phyloP scores from a whole-genome alignment of 2,888 invertebrate genomes.

The Anorthoa munda region DNA sequence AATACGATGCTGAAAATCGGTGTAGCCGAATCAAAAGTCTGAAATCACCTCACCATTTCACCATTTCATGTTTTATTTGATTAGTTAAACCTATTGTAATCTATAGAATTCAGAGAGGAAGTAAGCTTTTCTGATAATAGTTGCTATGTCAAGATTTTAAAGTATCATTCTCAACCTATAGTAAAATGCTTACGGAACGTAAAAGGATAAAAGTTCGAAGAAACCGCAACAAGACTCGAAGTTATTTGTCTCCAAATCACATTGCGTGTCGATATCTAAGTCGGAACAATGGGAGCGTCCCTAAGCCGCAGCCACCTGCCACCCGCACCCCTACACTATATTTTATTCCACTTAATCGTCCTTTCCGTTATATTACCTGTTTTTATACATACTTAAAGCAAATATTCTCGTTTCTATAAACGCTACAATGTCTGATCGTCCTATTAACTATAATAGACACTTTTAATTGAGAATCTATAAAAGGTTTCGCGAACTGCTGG shows the following conservation, averaged over 20 bases:
- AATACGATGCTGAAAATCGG: not conserved
- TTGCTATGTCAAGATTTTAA: not conserved
- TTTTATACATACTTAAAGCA: conserved; percentile 89
- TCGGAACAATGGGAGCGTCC: conserved; percentile 70
- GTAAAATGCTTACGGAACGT: not conserved
- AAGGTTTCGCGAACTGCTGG: conserved; percentile 89
- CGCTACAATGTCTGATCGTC: conserved; percentile 83
- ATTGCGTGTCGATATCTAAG: conserved; percentile 52
- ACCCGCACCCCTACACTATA: conserved; percentile 90
- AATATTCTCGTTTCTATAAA: conserved; percentile 89
- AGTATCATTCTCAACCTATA: not conserved
- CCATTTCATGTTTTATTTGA: not conserved
- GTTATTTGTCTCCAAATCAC: conserved; percentile 27
- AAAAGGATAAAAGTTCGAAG: not conserved
- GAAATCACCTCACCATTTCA: not conserved
- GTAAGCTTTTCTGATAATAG: not conserved
- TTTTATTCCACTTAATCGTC: conserved; percentile 91
- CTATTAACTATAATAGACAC: conserved; percentile 90
- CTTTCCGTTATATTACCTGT: conserved; percentile 90
- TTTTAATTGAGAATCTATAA: conserved; percentile 91
- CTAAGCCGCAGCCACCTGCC: conserved; percentile 87
- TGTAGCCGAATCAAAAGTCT: not conserved
- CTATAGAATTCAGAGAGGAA: not conserved
- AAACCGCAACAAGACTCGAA: not conserved
- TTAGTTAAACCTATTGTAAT: not conserved